phyloP scores from a whole-genome alignment of 1,140 invertebrate species.

The Apis florea region DNA sequence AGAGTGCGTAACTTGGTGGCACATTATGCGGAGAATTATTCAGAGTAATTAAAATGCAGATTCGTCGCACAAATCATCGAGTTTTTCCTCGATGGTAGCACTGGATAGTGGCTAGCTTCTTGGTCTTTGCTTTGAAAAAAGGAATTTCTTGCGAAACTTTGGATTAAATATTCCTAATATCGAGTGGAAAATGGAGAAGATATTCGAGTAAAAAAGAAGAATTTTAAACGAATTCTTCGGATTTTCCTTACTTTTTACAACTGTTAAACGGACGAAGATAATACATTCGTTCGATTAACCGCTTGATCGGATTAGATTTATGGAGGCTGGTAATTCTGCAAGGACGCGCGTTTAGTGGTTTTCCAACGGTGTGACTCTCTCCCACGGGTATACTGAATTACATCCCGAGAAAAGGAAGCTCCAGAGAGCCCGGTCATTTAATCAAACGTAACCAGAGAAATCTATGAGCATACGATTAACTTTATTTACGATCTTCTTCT shows the following conservation, averaged over 20 bases:
- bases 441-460: conserved; percentile 19
- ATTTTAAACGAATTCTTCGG: too few relatives aligned
- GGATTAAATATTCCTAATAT: too few relatives aligned
- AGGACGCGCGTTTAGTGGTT: conserved; percentile 32
- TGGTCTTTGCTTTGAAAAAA: conserved; percentile 22
- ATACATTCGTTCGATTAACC: neutral
- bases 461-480: neutral
- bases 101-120: conserved; percentile 39
- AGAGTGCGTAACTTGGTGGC: conserved; percentile 31
- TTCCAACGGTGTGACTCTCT: conserved; percentile 21
- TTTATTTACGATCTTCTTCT: too few relatives aligned
- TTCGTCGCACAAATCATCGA: conserved; percentile 77
- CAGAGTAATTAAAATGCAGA: conserved; percentile 79
- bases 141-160: conserved; percentile 5
- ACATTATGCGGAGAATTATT: conserved; percentile 77
- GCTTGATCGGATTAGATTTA: conserved; percentile 17
- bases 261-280: neutral
- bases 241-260: too few relatives aligned
- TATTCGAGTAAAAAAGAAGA: too few relatives aligned
- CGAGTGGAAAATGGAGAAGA: too few relatives aligned
- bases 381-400: conserved; percentile 17
- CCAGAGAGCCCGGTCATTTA: neutral
- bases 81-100: too few relatives aligned
- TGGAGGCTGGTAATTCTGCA: conserved; percentile 2
- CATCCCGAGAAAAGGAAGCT: conserved; percentile 8